A percentile compares a stretch with the other conserved stretches of the same genome.
Conservation (phyloP, 35 echinoderm and acorn worm species). For the Holothuria glaberrima region DNA sequence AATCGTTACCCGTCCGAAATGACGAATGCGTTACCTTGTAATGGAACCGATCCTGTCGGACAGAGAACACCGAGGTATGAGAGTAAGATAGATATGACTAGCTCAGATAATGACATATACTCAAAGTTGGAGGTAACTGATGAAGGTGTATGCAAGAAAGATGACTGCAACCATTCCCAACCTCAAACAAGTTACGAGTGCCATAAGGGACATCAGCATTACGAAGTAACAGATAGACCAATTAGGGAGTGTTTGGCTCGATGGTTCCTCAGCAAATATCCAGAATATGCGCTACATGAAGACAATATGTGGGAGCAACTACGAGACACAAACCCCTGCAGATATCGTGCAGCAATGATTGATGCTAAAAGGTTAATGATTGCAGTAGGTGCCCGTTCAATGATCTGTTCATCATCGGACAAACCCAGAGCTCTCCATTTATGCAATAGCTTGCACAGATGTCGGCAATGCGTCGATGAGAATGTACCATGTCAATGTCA, state of each 20-base stretch:
- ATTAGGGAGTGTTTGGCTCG: neutral
- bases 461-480: neutral
- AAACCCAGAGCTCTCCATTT: neutral
- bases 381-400: neutral
- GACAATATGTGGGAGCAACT: constrained; percentile 9
- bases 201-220: too few relatives aligned
- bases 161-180: too few relatives aligned
- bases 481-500: neutral
- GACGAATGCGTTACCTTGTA: too few relatives aligned
- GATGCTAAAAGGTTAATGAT: constrained; percentile 33
- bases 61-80: too few relatives aligned
- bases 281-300: neutral
- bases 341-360: neutral
- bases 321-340: neutral
- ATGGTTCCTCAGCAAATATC: constrained; percentile 33
- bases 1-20: too few relatives aligned
- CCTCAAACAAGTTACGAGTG: too few relatives aligned
- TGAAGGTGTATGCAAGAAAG: too few relatives aligned
- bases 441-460: constrained; percentile 7
- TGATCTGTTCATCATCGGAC: neutral
- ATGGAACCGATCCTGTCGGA: too few relatives aligned
- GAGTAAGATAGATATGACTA: too few relatives aligned
- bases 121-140: too few relatives aligned
- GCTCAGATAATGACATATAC: too few relatives aligned
- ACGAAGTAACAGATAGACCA: too few relatives aligned